These are phyloP conservation scores for Cantharis rustica DNA, from an alignment of 2,888 invertebrate species.

Conservation along the genomic window DNA sequence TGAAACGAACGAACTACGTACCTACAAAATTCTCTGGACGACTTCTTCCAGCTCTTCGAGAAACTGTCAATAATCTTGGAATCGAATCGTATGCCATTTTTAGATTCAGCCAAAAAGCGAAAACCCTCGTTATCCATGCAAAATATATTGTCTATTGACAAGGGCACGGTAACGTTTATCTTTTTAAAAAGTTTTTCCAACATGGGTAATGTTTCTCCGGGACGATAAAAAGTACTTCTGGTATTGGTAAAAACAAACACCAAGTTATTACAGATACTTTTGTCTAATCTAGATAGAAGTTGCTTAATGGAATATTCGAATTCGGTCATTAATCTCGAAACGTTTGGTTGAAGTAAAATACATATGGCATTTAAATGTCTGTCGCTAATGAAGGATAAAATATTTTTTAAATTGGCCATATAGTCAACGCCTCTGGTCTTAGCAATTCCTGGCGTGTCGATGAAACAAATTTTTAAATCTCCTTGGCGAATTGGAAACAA, in stretches of 20 bases:
- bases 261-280: slow-evolving; percentile 42
- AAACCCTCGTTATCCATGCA: slow-evolving; percentile 28
- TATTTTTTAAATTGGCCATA: slow-evolving; percentile 41
- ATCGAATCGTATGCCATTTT: not conserved
- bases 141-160: slow-evolving; percentile 39
- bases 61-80: not conserved
- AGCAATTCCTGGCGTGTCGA: slow-evolving; percentile 46
- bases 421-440: slow-evolving; percentile 37
- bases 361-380: slow-evolving; percentile 44
- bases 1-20: not conserved
- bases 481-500: not conserved
- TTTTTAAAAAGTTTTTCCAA: slow-evolving; percentile 37
- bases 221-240: slow-evolving; percentile 35
- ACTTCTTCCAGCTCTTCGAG: not conserved
- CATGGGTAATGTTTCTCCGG: slow-evolving; percentile 39
- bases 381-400: slow-evolving; percentile 40
- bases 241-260: slow-evolving; percentile 45
- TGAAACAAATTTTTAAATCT: slow-evolving; percentile 34
- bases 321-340: slow-evolving; percentile 36
- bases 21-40: not conserved
- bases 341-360: slow-evolving; percentile 40
- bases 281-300: slow-evolving; percentile 43
- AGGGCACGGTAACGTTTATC: slow-evolving; percentile 33
- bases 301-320: slow-evolving; percentile 43
- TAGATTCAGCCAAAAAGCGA: slow-evolving; percentile 24